These are phyloP conservation scores for Lepilemur ruficaudatus DNA, from an alignment of 2,797 vertebrate genomes.

Conservation along the genomic window DNA sequence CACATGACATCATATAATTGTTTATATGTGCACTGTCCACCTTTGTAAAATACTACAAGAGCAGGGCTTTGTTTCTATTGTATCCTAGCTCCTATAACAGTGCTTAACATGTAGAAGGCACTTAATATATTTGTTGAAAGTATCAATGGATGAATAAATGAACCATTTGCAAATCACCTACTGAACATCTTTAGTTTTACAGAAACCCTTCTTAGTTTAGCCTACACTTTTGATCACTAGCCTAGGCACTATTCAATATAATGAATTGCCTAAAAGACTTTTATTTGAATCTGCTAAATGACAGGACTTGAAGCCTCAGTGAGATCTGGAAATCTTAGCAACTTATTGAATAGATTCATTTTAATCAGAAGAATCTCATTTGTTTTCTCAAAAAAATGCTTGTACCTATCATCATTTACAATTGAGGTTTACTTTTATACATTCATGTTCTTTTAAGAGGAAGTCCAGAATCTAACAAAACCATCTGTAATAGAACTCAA, in stretches of 20 bases:
- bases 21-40: background rate
- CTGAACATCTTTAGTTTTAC: background rate
- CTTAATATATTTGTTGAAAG: background rate
- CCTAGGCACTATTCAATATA: background rate
- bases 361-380: background rate
- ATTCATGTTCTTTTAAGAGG: background rate
- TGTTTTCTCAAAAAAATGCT: constrained; percentile 19
- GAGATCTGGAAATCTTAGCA: background rate
- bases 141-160: background rate
- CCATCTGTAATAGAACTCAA: background rate
- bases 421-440: background rate
- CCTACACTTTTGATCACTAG: background rate
- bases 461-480: background rate
- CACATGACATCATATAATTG: background rate
- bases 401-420: background rate
- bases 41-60: background rate
- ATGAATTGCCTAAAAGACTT: background rate
- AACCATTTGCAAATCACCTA: background rate
- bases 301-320: background rate
- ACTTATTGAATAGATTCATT: background rate
- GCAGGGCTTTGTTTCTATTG: background rate
- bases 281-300: background rate
- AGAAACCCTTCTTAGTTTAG: constrained; percentile 1
- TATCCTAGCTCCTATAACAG: background rate
- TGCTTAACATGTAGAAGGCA: background rate